phyloP scores from a whole-genome alignment of 2,888 invertebrate species.

The Patella ulyssiponensis region DNA sequence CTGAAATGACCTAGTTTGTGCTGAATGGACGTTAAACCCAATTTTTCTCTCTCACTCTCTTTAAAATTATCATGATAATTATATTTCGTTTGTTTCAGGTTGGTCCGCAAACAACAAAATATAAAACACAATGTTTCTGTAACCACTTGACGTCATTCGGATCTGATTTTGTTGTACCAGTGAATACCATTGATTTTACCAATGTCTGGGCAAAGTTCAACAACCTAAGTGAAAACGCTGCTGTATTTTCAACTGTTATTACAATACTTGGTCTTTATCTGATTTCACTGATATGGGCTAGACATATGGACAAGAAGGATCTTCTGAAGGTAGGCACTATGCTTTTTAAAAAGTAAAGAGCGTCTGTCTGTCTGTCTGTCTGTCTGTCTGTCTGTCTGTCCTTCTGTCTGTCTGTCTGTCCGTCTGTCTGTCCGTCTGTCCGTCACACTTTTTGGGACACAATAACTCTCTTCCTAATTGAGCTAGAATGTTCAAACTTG shows the following conservation, averaged over 20 bases:
- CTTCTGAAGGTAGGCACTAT: conserved; percentile 60
- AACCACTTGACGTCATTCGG: conserved; percentile 71
- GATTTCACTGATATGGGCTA: conserved; percentile 64
- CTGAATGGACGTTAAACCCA: too few relatives aligned
- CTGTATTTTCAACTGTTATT: conserved; percentile 70
- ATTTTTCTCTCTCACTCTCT: too few relatives aligned
- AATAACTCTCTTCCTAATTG: too few relatives aligned
- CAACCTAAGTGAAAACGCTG: conserved; percentile 69
- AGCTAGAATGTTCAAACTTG: too few relatives aligned
- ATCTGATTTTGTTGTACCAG: conserved; percentile 70
- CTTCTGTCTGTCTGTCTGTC: too few relatives aligned
- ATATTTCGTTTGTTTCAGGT: conserved; percentile 48
- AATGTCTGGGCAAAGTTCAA: conserved; percentile 71
- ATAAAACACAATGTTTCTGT: conserved; percentile 66
- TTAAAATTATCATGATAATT: neutral
- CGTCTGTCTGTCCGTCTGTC: too few relatives aligned
- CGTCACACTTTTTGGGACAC: too few relatives aligned
- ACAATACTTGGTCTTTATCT: conserved; percentile 65
- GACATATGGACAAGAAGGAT: conserved; percentile 70
- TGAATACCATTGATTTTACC: conserved; percentile 71
- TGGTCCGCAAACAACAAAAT: conserved; percentile 61
- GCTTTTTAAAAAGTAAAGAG: too few relatives aligned
- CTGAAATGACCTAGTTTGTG: too few relatives aligned
- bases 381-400: too few relatives aligned
- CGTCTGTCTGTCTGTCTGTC: too few relatives aligned